Base-by-base conservation (phyloP, 2,888 invertebrate genomes). In the Dusona sp. region DNA sequence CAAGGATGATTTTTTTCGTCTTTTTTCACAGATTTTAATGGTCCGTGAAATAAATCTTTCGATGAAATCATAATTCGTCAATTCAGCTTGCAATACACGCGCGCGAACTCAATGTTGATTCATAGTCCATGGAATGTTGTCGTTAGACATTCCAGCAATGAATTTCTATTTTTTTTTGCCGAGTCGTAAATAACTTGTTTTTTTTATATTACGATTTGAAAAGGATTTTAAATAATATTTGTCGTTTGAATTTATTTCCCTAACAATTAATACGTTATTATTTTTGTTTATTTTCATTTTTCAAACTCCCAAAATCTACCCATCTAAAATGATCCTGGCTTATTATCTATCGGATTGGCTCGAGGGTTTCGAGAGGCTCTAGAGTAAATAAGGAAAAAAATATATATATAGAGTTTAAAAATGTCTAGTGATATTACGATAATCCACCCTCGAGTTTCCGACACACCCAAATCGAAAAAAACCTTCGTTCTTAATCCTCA, bases 361-460 rank as follows among this genome's bases (percentile, higher is more conserved):
- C 79, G 54, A 78, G 67, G n/a, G 57, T 19, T 25, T 57, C 68
- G 57, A 57, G 57, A 79, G 67, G 68, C 29, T 68, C 54, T 68
- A 57, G 54, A 77, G 13, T 45, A n/a, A 13, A 77, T 48, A 38
- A 25, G 75, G 36, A 38, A 51, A 77, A 36, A 78, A 45, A 65
- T n/a, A 51, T 51, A 48, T 36, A 22, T 36, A 54, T 9, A 51
- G 16, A 51, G 19, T 38, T 48, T n/a, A 33, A 79, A 68, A 79
- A 42, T 68, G 25, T 51, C 29, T 19, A 36, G 51, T 45, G 36
- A 67, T 77, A 33, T n/a, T 65, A 45, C 64, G 33, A 65, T 65
- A 65, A 33, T 61, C 48, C 45, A 45, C 73, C 36, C 77, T 65
- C 65, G 64, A 38, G 48, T 65, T 67, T 78, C 67, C 48, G 48